Evolutionary conservation across 2,113 vertebrate species (phyloP), one percentile per base, ranked within the genome.

Genomic region (Tautogolabrus adspersus): DNA sequence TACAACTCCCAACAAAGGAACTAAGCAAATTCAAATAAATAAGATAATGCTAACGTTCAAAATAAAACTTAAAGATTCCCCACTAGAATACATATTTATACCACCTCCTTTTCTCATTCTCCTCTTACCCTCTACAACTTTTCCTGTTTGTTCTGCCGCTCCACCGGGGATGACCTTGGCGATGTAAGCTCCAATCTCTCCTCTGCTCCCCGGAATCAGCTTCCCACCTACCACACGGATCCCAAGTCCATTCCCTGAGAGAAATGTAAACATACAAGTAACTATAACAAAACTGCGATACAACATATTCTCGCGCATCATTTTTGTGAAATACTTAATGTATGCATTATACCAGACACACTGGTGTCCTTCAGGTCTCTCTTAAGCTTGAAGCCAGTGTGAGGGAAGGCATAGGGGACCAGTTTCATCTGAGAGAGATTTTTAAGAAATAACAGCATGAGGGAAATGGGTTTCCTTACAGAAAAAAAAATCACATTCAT

Each of bases 131-230:
- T 99, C 98, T 22, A 94, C 72, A 54, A 99, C 90, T 88, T 96
- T 97, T 49, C 96, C 96, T 0, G 95, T 96, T 67, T 97, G 96
- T 82, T 99, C 98, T 23, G 96, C 97, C 23, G 89, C 93, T 78
- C 97, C 96, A 2, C 97, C 98, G 3, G 97, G 95, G 81, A 97
- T 92, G 79, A 99, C 95, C 88, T 96, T 97, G 82, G 97, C 97
- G 81, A 99, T 94, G 74, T 99, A 99, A 55, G 98, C 97, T 92
- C 98, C 98, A 70, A 96, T 98, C 93, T 99, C 97, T 81, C 96
- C 95, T 38, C 89, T 87, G 79, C 94, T 93, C 76, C 97, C 97
- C 16, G 97, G 97, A 83, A 99, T 97, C 91, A 97, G 97, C 89
- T 99, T 99, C 21, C 98, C 98, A 70, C 98, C 98, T 40, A 99